phyloP scores from a whole-genome alignment of 1,140 invertebrate species.

The Brachystomella parvula region DNA sequence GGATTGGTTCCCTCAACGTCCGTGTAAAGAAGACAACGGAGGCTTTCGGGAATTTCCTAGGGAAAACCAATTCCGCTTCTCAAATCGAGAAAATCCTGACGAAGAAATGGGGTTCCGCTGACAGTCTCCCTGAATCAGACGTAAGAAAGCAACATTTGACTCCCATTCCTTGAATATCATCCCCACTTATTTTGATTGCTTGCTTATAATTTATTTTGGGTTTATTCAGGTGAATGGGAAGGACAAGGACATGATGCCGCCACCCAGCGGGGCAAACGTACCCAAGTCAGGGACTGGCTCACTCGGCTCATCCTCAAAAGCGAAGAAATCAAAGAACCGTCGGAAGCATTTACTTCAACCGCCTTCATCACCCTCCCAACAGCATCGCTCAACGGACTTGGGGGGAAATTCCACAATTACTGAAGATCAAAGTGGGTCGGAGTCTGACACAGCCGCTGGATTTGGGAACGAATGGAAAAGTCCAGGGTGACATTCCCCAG shows the following conservation, averaged over 20 bases:
- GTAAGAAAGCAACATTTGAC: conserved; percentile 42
- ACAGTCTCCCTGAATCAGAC: conserved; percentile 58
- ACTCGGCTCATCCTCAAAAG: conserved; percentile 3
- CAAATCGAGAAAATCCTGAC: conserved; percentile 41
- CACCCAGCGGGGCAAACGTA: conserved; percentile 16
- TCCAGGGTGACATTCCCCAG: conserved; percentile 12
- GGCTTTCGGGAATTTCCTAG: conserved; percentile 32
- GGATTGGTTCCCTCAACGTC: conserved; percentile 83
- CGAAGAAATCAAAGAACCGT: conserved; percentile 37
- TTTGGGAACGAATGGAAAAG: conserved; percentile 63
- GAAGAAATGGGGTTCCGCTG: conserved; percentile 80
- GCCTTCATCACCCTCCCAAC: conserved; percentile 37
- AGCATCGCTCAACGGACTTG: not conserved
- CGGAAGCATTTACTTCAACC: conserved; percentile 41
- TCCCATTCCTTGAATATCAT: not conserved
- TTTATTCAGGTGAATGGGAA: conserved; percentile 14
- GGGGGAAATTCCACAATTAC: conserved; percentile 11
- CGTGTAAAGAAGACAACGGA: conserved; percentile 74
- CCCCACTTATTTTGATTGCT: conserved; percentile 8
- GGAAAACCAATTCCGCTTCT: conserved; percentile 31
- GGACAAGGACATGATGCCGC: conserved; percentile 37
- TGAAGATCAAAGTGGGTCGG: conserved; percentile 50
- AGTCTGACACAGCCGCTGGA: conserved; percentile 71
- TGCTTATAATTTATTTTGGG: not conserved
- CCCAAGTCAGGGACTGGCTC: conserved; percentile 5